Percentiles rank a stretch among this genome's conserved stretches.
phyloP scores from a whole-genome alignment of 1,140 invertebrate species.

The Cydia fagiglandana region DNA sequence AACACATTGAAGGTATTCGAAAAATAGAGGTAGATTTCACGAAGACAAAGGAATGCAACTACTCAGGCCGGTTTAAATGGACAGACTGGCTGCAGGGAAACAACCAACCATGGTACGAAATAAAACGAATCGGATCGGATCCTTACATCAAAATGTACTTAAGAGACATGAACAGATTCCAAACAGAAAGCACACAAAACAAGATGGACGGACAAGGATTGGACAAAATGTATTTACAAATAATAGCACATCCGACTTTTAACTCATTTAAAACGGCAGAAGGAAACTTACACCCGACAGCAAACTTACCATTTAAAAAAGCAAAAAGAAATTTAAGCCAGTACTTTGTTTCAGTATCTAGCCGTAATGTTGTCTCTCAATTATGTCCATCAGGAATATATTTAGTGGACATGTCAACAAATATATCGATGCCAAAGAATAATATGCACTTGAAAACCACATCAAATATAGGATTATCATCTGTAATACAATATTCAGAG shows the following conservation, averaged over 20 bases:
- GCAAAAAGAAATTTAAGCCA: not conserved
- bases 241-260: not conserved
- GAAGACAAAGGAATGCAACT: not conserved
- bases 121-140: not conserved
- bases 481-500: not conserved
- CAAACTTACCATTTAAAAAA: not conserved
- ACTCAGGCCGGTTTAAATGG: not conserved
- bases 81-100: not conserved
- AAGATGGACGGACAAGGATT: not conserved
- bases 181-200: not conserved
- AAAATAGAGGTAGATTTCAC: no score
- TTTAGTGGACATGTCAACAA: not conserved
- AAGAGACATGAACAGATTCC: not conserved
- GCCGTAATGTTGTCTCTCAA: not conserved
- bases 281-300: not conserved
- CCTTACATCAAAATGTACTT: not conserved
- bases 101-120: not conserved
- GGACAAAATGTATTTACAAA: not conserved
- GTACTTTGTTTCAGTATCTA: not conserved
- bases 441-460: not conserved
- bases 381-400: not conserved
- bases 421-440: not conserved
- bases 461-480: not conserved
- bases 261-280: not conserved
- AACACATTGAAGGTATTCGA: no score